phyloP scores from a whole-genome alignment of 2,797 vertebrate species.

The Fratercula arctica region DNA sequence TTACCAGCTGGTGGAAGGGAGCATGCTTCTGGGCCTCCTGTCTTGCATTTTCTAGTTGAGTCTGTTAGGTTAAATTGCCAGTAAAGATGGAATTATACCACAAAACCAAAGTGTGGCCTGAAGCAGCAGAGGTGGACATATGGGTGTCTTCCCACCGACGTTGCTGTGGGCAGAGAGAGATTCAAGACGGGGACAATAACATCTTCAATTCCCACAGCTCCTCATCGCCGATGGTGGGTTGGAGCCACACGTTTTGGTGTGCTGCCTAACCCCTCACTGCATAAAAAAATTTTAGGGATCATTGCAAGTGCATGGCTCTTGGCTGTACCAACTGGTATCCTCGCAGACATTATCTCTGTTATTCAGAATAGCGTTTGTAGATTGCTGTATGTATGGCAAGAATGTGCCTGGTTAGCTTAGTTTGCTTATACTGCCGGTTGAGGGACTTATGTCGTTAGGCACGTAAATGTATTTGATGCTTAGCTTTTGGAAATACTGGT shows the following conservation, averaged over 20 bases:
- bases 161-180: not conserved
- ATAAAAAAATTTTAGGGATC: not conserved
- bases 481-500: not conserved
- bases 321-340: not conserved
- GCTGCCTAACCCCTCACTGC: too few relatives aligned
- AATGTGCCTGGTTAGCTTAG: not conserved
- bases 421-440: not conserved
- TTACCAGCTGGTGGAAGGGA: not conserved
- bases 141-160: not conserved
- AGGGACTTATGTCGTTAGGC: not conserved
- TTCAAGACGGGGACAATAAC: accelerated
- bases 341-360: not conserved
- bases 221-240: accelerated
- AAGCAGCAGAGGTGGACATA: not conserved
- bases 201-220: not conserved
- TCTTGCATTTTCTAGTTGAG: not conserved
- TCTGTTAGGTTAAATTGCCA: not conserved
- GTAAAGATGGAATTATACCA: not conserved
- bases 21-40: not conserved
- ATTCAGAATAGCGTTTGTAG: not conserved
- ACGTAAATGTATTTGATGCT: not conserved
- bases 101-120: not conserved
- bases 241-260: accelerated
- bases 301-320: not conserved
- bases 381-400: not conserved